Conservation (phyloP, 2,797 vertebrate species). For the Streptopelia turtur region DNA sequence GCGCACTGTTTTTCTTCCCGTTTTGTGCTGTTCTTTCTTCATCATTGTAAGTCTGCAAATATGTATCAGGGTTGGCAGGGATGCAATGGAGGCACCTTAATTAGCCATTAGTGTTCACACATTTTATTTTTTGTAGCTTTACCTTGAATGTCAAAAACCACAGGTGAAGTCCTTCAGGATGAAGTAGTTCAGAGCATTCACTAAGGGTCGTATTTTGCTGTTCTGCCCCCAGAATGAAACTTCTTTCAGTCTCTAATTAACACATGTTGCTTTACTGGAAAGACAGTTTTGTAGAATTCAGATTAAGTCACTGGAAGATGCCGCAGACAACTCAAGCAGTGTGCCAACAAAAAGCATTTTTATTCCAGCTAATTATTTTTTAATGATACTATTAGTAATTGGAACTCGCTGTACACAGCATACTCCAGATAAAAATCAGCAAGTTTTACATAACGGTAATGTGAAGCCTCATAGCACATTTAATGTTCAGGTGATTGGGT, state of each 20-base stretch:
- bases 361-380: slow-evolving; percentile 60
- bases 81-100: background rate
- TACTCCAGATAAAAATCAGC: background rate
- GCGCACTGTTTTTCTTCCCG: fast-evolving
- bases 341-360: slow-evolving; percentile 40
- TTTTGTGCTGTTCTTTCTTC: background rate
- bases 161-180: background rate
- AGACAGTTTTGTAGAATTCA: background rate
- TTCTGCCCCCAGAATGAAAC: background rate
- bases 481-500: background rate
- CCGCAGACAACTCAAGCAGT: background rate
- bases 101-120: slow-evolving; percentile 31
- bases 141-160: slow-evolving; percentile 6
- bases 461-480: background rate
- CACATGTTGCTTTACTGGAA: background rate
- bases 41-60: background rate
- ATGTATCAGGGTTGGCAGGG: background rate
- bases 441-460: background rate
- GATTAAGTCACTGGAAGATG: slow-evolving; percentile 18
- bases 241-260: slow-evolving; percentile 25
- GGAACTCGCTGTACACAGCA: background rate
- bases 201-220: background rate
- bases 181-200: background rate
- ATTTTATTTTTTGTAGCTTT: background rate
- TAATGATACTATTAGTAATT: slow-evolving; percentile 47